These are phyloP conservation scores for Akabosia matsudoensis DNA, from an alignment of 1,140 invertebrate species.

Conservation along the genomic window DNA sequence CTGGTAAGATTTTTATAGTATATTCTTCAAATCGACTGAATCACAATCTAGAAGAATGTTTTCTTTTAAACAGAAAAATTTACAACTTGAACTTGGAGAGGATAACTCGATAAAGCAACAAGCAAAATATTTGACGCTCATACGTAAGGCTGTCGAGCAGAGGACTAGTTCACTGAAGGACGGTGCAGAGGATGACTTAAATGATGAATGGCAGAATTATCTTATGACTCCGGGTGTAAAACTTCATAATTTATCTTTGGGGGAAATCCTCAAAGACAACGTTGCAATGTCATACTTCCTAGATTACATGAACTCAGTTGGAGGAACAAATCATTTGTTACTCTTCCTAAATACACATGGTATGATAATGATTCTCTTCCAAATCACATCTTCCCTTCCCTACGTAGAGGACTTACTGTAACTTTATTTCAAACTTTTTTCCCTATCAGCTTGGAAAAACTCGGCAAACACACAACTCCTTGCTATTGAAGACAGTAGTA, in stretches of 20 bases:
- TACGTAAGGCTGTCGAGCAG: conserved; percentile 70
- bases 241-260: conserved; percentile 65
- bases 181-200: conserved; percentile 50
- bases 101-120: conserved; percentile 73
- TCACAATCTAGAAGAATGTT: too few relatives aligned
- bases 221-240: conserved; percentile 59
- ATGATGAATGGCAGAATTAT: conserved; percentile 49
- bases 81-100: conserved; percentile 3
- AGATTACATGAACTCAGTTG: conserved; percentile 71
- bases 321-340: conserved; percentile 71
- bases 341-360: conserved; percentile 80
- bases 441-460: conserved; percentile 67
- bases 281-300: conserved; percentile 76
- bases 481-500: conserved; percentile 55
- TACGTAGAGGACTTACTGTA: not conserved
- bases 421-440: not conserved
- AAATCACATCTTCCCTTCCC: not conserved
- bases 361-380: conserved; percentile 44
- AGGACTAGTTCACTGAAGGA: conserved; percentile 63
- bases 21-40: too few relatives aligned
- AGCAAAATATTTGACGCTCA: conserved; percentile 78
- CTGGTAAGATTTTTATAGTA: conserved; percentile 57
- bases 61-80: conserved; percentile 1
- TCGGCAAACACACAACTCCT: conserved; percentile 73
- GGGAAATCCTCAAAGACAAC: conserved; percentile 76